Evolutionary conservation across 2,888 invertebrate genomes (phyloP), one percentile per base, ranked within the genome.

Genomic region (Nymphalis c-album): DNA sequence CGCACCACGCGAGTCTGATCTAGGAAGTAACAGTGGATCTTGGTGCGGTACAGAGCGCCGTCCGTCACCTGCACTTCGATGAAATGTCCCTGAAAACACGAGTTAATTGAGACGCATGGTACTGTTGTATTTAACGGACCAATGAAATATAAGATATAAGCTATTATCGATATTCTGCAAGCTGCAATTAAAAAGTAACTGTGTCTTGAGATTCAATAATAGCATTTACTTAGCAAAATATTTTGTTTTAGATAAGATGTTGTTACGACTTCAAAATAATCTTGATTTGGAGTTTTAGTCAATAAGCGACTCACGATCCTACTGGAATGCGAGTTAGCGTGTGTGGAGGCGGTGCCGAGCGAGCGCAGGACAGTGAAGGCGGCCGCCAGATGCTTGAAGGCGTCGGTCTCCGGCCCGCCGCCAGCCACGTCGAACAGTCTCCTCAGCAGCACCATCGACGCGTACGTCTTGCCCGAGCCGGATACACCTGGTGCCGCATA

Each of bases 41-140:
- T 98, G 51, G 98, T 98, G 82, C 98, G 95, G 90, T 98, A 98
- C 65, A 98, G 93, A 63, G 98, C 97, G 74, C 98, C 98, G 86
- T 98, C 98, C 55, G 98, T 97, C 75, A 98, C 97, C 91, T 98
- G 98, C 73, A 98, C 98, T 91, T 98, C 98, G 80, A 98, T 97
- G 87, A 98, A 98, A 90, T 98, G 97, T 20, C 98, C 98, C 97
- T 97, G 86, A 5, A 40, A 48, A 20, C 26, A 48, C 8, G 8
- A 57, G 4, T 13, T 13, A 40, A 8, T 13, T 40, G 40, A 40
- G 13, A 13, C 40, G 40, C 40, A 10, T 13, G 1, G 13, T 40
- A 13, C 40, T 13, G 13, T 40, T 40, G 40, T 13, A 40, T 40
- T 13, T 40, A 3, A 1, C 4, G 13, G 13, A 10, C 13, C 4